A percentile compares a stretch with the other conserved stretches of the same genome.
These are phyloP conservation scores for Ascidia mentula DNA, from an alignment of 23 tunicate species.

Conservation along the genomic window DNA sequence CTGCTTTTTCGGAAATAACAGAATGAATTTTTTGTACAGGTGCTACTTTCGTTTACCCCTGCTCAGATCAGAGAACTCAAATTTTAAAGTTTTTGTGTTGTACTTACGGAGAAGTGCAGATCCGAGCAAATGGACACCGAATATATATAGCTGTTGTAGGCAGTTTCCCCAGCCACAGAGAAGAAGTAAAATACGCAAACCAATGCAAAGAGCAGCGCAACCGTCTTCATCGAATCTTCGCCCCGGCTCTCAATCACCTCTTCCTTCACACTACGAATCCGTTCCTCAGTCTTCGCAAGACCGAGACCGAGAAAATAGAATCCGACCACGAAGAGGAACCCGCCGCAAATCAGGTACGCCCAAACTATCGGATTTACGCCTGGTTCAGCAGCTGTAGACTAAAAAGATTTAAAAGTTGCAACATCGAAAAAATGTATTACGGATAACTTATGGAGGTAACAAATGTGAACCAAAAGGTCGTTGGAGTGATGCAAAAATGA, in stretches of 20 bases:
- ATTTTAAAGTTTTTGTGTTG: too few relatives aligned
- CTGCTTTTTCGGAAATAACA: too few relatives aligned
- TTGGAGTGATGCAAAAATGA: too few relatives aligned
- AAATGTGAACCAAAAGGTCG: too few relatives aligned
- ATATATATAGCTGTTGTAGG: conserved; percentile 93
- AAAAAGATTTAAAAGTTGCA: too few relatives aligned
- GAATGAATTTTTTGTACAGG: too few relatives aligned
- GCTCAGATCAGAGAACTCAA: too few relatives aligned
- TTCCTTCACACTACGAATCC: conserved; percentile 28
- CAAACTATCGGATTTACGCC: conserved; percentile 64
- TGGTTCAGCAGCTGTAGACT: not conserved
- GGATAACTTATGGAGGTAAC: too few relatives aligned
- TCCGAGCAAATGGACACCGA: conserved; percentile 93
- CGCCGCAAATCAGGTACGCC: conserved; percentile 90
- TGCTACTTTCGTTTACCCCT: too few relatives aligned
- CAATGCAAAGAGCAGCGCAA: conserved; percentile 40
- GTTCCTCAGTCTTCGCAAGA: conserved; percentile 28
- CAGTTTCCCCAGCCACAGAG: conserved; percentile 93
- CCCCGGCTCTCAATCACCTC: conserved; percentile 54
- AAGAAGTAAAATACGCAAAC: conserved; percentile 86
- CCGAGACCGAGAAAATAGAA: conserved; percentile 47
- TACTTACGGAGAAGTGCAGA: conserved; percentile 61
- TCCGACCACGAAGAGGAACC: conserved; percentile 35
- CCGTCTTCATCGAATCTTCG: conserved; percentile 47
- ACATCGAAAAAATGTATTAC: too few relatives aligned